Evolutionary conservation across 2,797 vertebrate species (phyloP).

Genomic region (Myripristis jacobus): DNA sequence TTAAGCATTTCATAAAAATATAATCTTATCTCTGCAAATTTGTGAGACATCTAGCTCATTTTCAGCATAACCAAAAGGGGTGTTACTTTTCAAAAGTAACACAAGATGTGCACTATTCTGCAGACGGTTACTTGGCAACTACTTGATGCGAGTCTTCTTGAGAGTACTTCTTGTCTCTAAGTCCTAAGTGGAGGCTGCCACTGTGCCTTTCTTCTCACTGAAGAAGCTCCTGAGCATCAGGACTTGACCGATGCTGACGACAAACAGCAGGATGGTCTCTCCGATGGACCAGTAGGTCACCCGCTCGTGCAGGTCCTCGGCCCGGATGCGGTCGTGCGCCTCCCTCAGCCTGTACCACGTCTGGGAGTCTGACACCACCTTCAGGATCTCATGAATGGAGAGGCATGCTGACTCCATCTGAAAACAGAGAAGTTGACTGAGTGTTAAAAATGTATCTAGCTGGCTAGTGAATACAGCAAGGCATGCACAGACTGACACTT

Average conservation of each 20-base stretch:
- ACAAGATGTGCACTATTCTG: conserved; percentile 18
- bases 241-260: conserved; percentile 90
- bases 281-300: conserved; percentile 90
- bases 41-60: conserved; percentile 27
- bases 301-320: conserved; percentile 86
- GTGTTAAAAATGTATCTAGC: too few species aligned
- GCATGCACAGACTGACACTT: too few species aligned
- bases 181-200: conserved; percentile 77
- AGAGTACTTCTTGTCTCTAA: neutral
- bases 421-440: conserved; percentile 6
- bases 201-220: conserved; percentile 81
- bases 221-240: conserved; percentile 93
- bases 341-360: conserved; percentile 89
- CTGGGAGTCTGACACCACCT: conserved; percentile 87
- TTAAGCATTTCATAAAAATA: conserved; percentile 18
- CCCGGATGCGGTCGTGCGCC: conserved; percentile 87
- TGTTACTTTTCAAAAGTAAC: conserved; percentile 30
- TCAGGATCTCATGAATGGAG: conserved; percentile 90
- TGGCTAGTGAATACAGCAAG: too few species aligned
- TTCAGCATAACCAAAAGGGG: conserved; percentile 20
- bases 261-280: conserved; percentile 87
- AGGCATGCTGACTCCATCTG: conserved; percentile 91
- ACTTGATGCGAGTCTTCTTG: neutral
- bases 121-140: neutral
- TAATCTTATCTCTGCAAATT: conserved; percentile 30